Evolutionary conservation across 2,797 vertebrate genomes (phyloP).

Genomic region (Sebastes hubbsi): DNA sequence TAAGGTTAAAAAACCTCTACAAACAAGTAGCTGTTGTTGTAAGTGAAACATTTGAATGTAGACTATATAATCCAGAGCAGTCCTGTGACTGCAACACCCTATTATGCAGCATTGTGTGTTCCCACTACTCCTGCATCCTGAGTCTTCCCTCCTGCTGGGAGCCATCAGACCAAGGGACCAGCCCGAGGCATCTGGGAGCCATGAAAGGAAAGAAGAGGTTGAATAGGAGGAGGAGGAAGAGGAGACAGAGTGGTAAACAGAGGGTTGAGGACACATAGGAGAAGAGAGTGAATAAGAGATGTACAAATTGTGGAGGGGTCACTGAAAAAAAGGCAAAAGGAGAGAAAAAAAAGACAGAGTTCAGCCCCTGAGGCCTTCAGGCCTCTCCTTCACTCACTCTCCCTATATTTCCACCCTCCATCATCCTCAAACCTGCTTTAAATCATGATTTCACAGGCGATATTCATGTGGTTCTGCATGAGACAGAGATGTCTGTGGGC

Average conservation of each 20-base stretch:
- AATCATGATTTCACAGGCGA: slow-evolving; percentile 4
- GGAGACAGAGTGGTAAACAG: background rate
- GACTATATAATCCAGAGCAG: slow-evolving; percentile 12
- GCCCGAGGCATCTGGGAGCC: slow-evolving; percentile 77
- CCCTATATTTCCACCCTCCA: background rate
- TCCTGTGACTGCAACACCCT: slow-evolving; percentile 27
- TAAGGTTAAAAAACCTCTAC: background rate
- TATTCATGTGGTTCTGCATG: background rate
- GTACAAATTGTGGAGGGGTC: background rate
- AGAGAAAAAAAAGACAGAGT: background rate
- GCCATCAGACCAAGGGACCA: slow-evolving; percentile 88
- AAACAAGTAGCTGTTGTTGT: background rate
- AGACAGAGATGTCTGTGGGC: background rate
- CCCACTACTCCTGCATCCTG: slow-evolving; percentile 55
- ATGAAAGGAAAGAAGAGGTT: slow-evolving; percentile 35
- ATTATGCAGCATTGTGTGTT: slow-evolving; percentile 47
- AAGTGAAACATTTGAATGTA: slow-evolving; percentile 7
- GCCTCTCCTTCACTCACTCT: background rate
- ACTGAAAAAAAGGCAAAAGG: background rate
- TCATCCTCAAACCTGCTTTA: background rate
- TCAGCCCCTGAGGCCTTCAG: background rate
- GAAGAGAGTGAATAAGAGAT: background rate
- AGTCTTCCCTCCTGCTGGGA: slow-evolving; percentile 70
- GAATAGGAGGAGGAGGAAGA: slow-evolving; percentile 15
- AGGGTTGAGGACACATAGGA: background rate